These are phyloP conservation scores for Centropyge bicolor DNA, from an alignment of 2,797 vertebrate genomes.

Conservation along the genomic window DNA sequence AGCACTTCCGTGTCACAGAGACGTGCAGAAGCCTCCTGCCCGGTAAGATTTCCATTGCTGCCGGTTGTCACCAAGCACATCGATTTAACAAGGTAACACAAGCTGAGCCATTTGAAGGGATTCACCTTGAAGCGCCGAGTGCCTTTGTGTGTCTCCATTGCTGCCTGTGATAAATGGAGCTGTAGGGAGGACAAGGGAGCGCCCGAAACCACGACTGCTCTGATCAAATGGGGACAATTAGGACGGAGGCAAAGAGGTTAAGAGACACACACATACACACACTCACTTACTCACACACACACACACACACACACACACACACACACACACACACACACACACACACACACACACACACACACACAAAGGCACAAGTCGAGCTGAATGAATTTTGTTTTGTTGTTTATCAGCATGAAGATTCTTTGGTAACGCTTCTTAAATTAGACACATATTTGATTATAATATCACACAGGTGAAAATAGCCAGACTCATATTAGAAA, in stretches of 20 bases:
- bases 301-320: not conserved
- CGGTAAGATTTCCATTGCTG: slow-evolving; percentile 54
- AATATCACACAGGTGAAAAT: not conserved
- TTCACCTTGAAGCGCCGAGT: slow-evolving; percentile 77
- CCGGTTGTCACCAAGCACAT: slow-evolving; percentile 68
- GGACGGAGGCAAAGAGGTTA: slow-evolving; percentile 46
- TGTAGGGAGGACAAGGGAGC: slow-evolving; percentile 60
- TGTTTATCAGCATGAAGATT: not conserved
- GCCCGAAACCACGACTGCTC: slow-evolving; percentile 58
- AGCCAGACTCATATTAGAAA: not conserved
- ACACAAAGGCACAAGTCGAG: not conserved
- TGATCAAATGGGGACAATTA: slow-evolving; percentile 74
- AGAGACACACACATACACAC: slow-evolving; percentile 11
- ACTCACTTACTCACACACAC: no score
- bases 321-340: no score
- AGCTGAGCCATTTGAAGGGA: slow-evolving; percentile 74
- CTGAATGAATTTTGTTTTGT: not conserved
- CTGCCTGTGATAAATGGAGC: slow-evolving; percentile 77
- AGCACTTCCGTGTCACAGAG: slow-evolving; percentile 37
- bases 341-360: no score
- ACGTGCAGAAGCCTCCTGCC: slow-evolving; percentile 38
- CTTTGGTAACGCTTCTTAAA: not conserved
- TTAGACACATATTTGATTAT: not conserved
- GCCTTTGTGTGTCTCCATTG: slow-evolving; percentile 69
- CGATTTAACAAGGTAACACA: slow-evolving; percentile 81